Percentiles rank a stretch among this genome's conserved stretches.
These are phyloP conservation scores for Artemisiospiza belli DNA, from an alignment of 2,113 vertebrate genomes.

Conservation along the genomic window DNA sequence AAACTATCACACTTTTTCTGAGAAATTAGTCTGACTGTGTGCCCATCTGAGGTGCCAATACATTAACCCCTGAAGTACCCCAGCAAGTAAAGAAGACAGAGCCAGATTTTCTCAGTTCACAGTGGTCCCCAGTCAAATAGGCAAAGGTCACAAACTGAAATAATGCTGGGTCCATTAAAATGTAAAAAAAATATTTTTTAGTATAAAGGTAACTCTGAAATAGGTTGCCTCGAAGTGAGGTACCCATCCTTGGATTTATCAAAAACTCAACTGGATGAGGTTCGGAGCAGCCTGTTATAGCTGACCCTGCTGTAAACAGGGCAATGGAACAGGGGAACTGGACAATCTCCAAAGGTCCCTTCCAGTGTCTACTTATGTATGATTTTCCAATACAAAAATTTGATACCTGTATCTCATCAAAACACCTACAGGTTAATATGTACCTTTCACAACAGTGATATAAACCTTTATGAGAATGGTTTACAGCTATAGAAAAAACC, in stretches of 20 bases:
- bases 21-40: neutral
- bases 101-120: neutral
- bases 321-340: neutral
- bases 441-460: neutral
- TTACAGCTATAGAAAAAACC: neutral
- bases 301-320: neutral
- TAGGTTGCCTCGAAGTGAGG: neutral
- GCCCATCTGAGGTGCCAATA: neutral
- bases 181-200: neutral
- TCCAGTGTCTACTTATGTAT: neutral
- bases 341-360: neutral
- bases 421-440: neutral
- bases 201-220: neutral
- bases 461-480: neutral
- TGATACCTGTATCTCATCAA: neutral
- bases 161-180: neutral
- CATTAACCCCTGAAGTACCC: neutral
- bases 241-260: neutral
- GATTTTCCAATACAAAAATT: neutral
- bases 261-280: neutral
- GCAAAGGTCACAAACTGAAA: neutral
- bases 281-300: neutral
- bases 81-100: neutral
- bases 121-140: neutral
- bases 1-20: neutral